Conservation (phyloP, 2,113 vertebrate genomes). For the Sinocyclocheilus maitianheensis region DNA sequence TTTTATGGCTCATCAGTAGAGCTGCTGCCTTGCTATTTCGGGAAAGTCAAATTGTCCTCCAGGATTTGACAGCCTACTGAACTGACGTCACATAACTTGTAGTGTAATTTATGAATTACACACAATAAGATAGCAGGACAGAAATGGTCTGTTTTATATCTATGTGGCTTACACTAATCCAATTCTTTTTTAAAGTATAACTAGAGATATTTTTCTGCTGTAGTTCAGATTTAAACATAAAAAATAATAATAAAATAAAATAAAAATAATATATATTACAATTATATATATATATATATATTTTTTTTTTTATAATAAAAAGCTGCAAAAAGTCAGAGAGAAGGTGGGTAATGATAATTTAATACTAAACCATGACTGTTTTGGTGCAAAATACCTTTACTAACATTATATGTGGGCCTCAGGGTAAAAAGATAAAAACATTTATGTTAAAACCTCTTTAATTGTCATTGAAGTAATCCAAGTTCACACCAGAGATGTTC, state of each 20-base stretch:
- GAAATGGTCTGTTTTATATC: not conserved
- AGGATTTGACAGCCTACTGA: slow-evolving; percentile 13
- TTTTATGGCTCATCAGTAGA: slow-evolving; percentile 35
- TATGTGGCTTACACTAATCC: not conserved
- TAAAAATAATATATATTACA: not conserved
- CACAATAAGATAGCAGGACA: not conserved
- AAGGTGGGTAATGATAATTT: not conserved
- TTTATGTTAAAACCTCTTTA: not conserved
- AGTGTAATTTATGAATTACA: slow-evolving; percentile 23
- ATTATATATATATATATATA: not conserved
- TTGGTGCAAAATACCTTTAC: not conserved
- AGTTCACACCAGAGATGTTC: slow-evolving; percentile 3
- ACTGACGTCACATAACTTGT: slow-evolving; percentile 9
- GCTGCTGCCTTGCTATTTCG: not conserved
- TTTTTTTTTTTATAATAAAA: no score
- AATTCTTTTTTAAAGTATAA: not conserved
- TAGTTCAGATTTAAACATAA: not conserved
- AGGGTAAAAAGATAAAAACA: slow-evolving; percentile 16
- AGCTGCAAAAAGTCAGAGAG: not conserved
- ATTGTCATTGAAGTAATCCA: slow-evolving; percentile 3
- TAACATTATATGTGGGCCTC: not conserved
- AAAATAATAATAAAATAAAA: not conserved
- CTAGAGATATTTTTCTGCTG: not conserved
- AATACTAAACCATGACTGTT: not conserved
- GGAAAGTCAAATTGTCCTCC: slow-evolving; percentile 3